Conservation (phyloP, 2,113 vertebrate genomes). For the Lontra canadensis region DNA sequence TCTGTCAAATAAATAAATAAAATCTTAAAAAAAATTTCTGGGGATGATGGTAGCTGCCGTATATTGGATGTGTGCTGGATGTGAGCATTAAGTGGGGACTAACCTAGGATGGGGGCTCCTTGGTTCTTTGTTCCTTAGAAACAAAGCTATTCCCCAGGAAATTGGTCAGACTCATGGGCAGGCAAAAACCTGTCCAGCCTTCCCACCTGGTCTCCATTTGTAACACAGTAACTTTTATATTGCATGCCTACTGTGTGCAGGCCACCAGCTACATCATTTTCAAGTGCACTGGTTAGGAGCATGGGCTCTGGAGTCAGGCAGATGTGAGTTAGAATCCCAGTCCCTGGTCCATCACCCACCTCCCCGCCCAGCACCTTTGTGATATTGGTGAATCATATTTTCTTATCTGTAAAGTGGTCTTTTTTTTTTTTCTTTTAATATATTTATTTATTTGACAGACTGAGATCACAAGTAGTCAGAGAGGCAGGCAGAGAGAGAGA, state of each 20-base stretch:
- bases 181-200: background rate
- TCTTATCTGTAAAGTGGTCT: background rate
- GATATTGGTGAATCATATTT: background rate
- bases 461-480: too few species aligned
- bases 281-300: background rate
- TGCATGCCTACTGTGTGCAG: background rate
- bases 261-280: background rate
- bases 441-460: too few species aligned
- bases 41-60: background rate
- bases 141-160: background rate
- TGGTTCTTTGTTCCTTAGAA: background rate
- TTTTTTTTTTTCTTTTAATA: background rate
- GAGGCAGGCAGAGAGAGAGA: too few species aligned
- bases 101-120: background rate
- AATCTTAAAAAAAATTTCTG: background rate
- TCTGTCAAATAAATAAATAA: background rate
- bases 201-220: background rate
- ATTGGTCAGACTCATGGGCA: background rate
- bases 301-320: background rate
- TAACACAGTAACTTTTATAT: background rate
- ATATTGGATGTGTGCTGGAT: background rate
- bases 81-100: too few species aligned
- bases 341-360: background rate
- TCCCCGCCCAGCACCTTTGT: background rate
- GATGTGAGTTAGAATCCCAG: background rate